Evolutionary conservation across 2,888 invertebrate genomes (phyloP), one percentile per base, ranked within the genome.

Genomic region (Drosophila rellima): DNA sequence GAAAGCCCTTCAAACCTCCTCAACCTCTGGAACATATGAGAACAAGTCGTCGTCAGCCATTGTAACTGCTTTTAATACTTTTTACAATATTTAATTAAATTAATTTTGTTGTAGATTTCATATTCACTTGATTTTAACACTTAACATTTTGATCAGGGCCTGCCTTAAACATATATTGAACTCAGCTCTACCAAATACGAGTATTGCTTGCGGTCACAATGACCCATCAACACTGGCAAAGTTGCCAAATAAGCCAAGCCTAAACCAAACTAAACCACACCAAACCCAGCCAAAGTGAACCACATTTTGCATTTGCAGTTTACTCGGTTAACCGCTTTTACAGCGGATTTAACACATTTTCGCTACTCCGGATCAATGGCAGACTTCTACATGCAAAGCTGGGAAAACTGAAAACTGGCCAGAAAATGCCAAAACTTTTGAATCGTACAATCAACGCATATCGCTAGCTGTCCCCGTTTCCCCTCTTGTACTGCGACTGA

Each of bases 311-410:
- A 82, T 78, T 82, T 80, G 74, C 76, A 82, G 85, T 80, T 82
- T 78, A 71, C 71, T 80, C 80, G 82, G 85, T 85, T 82, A 82
- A 85, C 82, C 85, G 78, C 80, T 67, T 78, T 82, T 80, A 78
- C 72, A 69, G 82, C 73, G 78, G 80, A 82, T 82, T 82, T 85
- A 80, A 71, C 82, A 75, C 82, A 84, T 78, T 75, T 65, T 55
- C 59, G 18, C 45, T 23, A 44, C 35, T 50, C 70, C 57, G 63
- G 26, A 55, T 47, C 47, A 60, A 44, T 62, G 64, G 18, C 42
- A n/a, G 48, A 42, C 45, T 37, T 20, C 29, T 37, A 44, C 50
- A 57, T 48, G 10, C 31, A 39, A 18, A 31, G 17, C 35, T 37
- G 31, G 8, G 6, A 66, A 70, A 76, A 70, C 59, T 54, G 70